phyloP scores from a whole-genome alignment of 2,797 vertebrate genomes.

The Euthynnus affinis region DNA sequence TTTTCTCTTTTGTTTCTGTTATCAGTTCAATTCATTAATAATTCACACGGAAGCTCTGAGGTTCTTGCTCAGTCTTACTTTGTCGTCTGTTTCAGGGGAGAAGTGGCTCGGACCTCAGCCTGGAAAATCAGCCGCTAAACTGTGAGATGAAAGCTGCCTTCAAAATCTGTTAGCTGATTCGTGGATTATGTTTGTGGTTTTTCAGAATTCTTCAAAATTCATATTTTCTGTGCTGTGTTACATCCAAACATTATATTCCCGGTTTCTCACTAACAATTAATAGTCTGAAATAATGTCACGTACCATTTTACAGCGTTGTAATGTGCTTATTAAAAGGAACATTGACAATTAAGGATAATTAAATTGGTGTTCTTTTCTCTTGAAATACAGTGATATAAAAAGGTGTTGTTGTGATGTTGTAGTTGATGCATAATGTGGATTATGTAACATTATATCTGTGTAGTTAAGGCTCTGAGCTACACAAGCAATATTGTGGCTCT shows the following conservation, averaged over 20 bases:
- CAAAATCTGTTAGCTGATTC: neutral
- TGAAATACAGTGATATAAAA: neutral
- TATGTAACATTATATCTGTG: neutral
- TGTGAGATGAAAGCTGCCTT: slow-evolving; percentile 62
- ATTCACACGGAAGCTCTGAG: neutral
- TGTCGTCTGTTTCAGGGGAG: slow-evolving; percentile 87
- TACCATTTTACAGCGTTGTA: neutral
- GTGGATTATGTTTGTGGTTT: neutral
- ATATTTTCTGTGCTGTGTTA: slow-evolving; percentile 3
- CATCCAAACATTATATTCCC: neutral
- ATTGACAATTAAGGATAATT: neutral
- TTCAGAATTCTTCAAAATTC: neutral
- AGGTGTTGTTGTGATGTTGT: neutral
- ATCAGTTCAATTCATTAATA: neutral
- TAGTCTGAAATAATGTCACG: slow-evolving; percentile 9
- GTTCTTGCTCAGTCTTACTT: neutral
- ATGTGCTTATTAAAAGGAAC: slow-evolving; percentile 24
- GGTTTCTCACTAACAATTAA: neutral
- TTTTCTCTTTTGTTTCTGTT: neutral
- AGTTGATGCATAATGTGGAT: too few species aligned
- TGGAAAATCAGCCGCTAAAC: slow-evolving; percentile 60
- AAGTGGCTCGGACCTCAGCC: slow-evolving; percentile 93
- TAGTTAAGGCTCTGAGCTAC: neutral
- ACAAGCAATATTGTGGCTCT: neutral
- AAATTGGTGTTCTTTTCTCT: neutral